Evolutionary conservation across 37 sponge, comb jelly and placozoan species (phyloP).

Genomic region (Aphrocallistes beatrix): DNA sequence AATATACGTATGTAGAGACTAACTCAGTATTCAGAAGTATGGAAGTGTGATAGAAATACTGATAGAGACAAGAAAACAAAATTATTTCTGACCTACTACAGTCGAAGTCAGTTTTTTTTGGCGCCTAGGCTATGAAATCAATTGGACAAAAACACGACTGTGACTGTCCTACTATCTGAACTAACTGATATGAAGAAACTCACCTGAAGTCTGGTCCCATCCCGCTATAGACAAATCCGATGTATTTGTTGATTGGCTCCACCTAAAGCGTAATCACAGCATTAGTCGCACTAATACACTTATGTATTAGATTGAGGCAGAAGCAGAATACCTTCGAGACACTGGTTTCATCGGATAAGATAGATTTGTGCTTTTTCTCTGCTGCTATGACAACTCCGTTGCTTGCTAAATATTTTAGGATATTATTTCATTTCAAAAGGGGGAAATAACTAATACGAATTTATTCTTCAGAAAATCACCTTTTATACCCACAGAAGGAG

Average conservation of each 20-base stretch:
- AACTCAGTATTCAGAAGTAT: too few species aligned
- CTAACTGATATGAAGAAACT: constrained; percentile 19
- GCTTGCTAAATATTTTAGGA: constrained; percentile 34
- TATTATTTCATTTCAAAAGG: background rate
- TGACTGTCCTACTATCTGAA: too few species aligned
- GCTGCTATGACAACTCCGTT: constrained; percentile 95
- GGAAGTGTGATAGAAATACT: too few species aligned
- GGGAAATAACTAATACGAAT: background rate
- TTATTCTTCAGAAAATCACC: constrained; percentile 20
- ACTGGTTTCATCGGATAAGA: constrained; percentile 75
- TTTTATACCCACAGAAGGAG: constrained; percentile 92
- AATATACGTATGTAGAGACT: background rate
- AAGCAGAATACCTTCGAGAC: constrained; percentile 58
- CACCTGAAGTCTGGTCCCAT: constrained; percentile 97
- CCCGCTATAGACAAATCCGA: constrained; percentile 95
- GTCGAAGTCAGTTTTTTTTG: too few species aligned
- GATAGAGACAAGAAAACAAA: too few species aligned
- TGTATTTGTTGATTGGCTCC: constrained; percentile 61
- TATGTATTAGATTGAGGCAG: background rate
- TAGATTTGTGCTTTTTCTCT: constrained; percentile 92
- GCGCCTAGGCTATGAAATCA: too few species aligned
- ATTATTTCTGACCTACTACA: too few species aligned
- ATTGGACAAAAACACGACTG: too few species aligned
- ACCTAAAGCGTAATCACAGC: constrained; percentile 37
- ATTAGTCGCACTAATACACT: background rate